Evolutionary conservation across 2,797 vertebrate genomes (phyloP), one percentile per base, ranked within the genome.

Genomic region (Chrysocyon brachyurus): DNA sequence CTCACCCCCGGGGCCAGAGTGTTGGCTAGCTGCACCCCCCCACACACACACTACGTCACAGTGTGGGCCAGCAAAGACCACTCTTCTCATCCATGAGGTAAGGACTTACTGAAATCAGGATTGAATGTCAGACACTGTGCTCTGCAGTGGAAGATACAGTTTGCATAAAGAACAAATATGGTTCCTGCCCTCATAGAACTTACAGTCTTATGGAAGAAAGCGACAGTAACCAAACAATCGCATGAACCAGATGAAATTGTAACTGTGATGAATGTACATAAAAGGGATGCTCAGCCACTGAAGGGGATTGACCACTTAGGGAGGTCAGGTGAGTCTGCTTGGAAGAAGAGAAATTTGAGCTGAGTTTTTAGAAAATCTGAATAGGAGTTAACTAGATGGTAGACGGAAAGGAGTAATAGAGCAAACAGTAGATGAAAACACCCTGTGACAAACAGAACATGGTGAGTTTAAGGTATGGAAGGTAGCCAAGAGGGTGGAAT

Each of bases 301-400:
- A 88, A 79, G 12, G 75, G 19, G 15, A 66, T 57, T 87, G 49
- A 54, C 19, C 66, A 33, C 14, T 63, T 12, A 22, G 59, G 52
- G 26, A 87, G 66, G 24, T 33, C 83, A 73, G 8, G 19, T n/a
- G 61, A 84, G 15, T 61, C 19, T 81, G 49, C 56, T 26, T 72
- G 5, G 26, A 63, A 46, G 59, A 89, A 83, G 56, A 96, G 26
- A 85, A 85, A 90, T 49, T 52, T 81, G 36, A 96, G 21, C 72
- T 17, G 68, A 72, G 56, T 4, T 88, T 92, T 90, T 63, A 78
- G 46, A 63, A 94, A 79, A 95, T 52, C 15, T 83, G 84, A 64
- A 33, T 17, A 26, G 56, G 54, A 36, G 36, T 77, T 83, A 82
- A 26, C 57, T 68, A 63, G 85, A 21, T 22, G 57, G 33, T 36